Conservation (phyloP, 2,797 vertebrate species). For the Streptopelia turtur region DNA sequence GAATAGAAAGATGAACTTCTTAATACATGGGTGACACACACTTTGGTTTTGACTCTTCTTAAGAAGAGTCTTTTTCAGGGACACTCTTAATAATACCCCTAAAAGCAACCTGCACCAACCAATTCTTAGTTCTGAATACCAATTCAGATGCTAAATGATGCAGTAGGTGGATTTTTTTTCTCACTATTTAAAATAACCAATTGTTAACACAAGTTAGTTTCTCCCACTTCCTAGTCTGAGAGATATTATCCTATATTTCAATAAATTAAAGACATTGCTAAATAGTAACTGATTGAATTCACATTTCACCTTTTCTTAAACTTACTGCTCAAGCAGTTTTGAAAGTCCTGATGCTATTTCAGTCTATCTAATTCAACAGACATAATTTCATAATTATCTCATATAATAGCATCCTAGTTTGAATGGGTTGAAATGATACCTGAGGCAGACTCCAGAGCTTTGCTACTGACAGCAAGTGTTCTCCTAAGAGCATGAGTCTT, state of each 20-base stretch:
- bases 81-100: not conserved
- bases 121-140: conserved; percentile 10
- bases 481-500: not conserved
- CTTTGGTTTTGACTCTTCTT: not conserved
- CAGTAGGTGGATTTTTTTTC: conserved; percentile 4
- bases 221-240: conserved; percentile 25
- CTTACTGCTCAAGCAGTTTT: not conserved
- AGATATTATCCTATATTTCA: not conserved
- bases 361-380: not conserved
- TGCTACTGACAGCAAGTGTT: not conserved
- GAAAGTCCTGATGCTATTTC: not conserved
- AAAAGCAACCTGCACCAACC: not conserved
- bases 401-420: not conserved
- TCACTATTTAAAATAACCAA: conserved; percentile 39
- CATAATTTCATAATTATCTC: not conserved
- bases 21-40: not conserved
- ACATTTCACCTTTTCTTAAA: not conserved
- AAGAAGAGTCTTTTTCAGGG: not conserved
- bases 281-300: conserved; percentile 4
- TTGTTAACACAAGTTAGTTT: conserved; percentile 5
- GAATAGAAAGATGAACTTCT: not conserved
- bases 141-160: conserved; percentile 28
- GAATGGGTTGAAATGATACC: conserved; percentile 9
- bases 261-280: not conserved
- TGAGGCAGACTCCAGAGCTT: not conserved